Evolutionary conservation across 92 coral and sea anemone species (phyloP).

Genomic region (Actinostola sp.): DNA sequence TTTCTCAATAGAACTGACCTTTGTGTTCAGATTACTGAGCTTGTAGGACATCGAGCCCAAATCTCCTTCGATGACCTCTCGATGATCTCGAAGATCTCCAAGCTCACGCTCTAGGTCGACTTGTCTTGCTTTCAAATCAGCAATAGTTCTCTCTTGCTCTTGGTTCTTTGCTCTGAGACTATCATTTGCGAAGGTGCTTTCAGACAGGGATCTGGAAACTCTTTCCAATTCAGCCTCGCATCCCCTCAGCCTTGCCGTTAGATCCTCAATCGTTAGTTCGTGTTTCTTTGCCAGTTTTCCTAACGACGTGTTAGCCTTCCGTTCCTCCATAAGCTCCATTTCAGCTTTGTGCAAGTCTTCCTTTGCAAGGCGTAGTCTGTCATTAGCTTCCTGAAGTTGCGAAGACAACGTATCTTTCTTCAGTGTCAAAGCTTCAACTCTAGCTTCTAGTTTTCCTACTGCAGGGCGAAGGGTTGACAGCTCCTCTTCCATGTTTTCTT

Average conservation of each 20-base stretch:
- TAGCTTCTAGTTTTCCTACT: constrained; percentile 63
- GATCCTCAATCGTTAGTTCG: constrained; percentile 51
- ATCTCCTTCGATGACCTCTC: constrained; percentile 71
- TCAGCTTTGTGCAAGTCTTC: constrained; percentile 52
- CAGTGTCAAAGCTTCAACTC: constrained; percentile 55
- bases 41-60: constrained; percentile 70
- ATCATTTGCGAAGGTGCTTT: constrained; percentile 60
- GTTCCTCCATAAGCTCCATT: constrained; percentile 68
- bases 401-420: constrained; percentile 65
- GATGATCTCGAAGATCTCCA: constrained; percentile 63
- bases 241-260: constrained; percentile 41
- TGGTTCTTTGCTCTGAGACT: constrained; percentile 57
- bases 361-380: constrained; percentile 54
- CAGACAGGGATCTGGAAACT: constrained; percentile 51
- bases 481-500: constrained; percentile 54
- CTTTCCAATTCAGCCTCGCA: constrained; percentile 66
- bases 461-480: constrained; percentile 52
- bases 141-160: constrained; percentile 46
- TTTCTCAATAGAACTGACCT: constrained; percentile 58
- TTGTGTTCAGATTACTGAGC: constrained; percentile 63
- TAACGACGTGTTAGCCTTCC: constrained; percentile 74
- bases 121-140: constrained; percentile 47
- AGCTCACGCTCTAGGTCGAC: constrained; percentile 50
- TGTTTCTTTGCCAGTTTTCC: constrained; percentile 80
- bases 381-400: constrained; percentile 56